Evolutionary conservation across 2,113 vertebrate genomes (phyloP).

Genomic region (Apeltes quadracus): DNA sequence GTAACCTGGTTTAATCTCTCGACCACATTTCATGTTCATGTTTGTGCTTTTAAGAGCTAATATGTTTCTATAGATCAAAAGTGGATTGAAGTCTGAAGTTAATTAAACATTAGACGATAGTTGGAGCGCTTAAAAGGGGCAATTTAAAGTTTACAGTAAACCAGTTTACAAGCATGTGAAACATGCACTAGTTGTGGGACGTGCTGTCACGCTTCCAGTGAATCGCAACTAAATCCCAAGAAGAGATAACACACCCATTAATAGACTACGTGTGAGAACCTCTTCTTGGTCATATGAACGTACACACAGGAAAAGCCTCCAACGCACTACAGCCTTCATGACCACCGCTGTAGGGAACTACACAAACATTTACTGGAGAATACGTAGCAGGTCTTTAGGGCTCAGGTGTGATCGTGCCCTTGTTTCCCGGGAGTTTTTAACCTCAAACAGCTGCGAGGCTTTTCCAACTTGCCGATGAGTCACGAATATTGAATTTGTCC

Average conservation of each 20-base stretch:
- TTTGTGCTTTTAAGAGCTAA: constrained; percentile 7
- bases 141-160: constrained; percentile 7
- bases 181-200: constrained; percentile 4
- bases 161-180: constrained; percentile 1
- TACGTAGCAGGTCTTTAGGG: neutral
- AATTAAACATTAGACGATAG: constrained; percentile 4
- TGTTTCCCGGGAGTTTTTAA: neutral
- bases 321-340: neutral
- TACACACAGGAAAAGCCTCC: neutral
- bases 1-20: constrained; percentile 14
- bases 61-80: neutral
- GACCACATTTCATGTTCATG: neutral
- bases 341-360: neutral
- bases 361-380: neutral
- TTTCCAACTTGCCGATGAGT: constrained; percentile 35
- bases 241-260: neutral
- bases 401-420: neutral
- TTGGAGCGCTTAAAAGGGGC: neutral
- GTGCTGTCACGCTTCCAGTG: neutral
- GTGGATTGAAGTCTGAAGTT: constrained; percentile 11
- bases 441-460: constrained; percentile 33
- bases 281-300: neutral
- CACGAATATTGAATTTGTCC: constrained; percentile 32
- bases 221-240: neutral
- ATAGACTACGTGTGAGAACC: too few species aligned